phyloP scores from a whole-genome alignment of 2,888 invertebrate genomes.

The Ichneumon xanthorius region DNA sequence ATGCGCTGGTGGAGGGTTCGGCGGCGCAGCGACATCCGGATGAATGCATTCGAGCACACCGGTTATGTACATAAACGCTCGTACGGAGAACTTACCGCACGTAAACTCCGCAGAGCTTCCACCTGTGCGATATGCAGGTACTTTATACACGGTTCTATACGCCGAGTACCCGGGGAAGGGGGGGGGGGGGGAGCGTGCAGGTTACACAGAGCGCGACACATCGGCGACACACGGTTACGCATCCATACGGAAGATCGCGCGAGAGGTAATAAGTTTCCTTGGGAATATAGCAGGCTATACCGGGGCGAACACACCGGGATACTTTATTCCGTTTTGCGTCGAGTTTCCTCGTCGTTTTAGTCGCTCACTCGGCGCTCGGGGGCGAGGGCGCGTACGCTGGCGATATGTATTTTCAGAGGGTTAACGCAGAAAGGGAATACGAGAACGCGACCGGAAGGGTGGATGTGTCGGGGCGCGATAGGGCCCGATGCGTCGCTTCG shows the following conservation, averaged over 20 bases:
- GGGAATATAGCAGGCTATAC: constrained; percentile 72
- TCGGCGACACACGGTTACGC: constrained; percentile 27
- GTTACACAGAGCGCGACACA: neutral
- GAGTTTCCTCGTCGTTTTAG: constrained; percentile 60
- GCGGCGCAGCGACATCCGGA: neutral
- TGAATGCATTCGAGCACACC: constrained; percentile 27
- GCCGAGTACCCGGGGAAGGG: neutral
- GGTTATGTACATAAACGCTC: constrained; percentile 12
- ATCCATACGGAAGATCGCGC: constrained; percentile 63
- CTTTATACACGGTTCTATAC: constrained; percentile 26
- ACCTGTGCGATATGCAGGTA: constrained; percentile 52
- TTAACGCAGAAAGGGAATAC: constrained; percentile 49
- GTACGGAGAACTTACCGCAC: constrained; percentile 24
- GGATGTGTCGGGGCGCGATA: constrained; percentile 8
- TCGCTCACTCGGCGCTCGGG: constrained; percentile 11
- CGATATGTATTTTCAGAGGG: constrained; percentile 67
- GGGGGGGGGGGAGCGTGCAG: neutral
- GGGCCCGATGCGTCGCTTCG: constrained; percentile 32
- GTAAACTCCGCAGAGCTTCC: constrained; percentile 34
- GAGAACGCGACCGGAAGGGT: constrained; percentile 29
- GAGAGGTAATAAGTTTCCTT: constrained; percentile 78
- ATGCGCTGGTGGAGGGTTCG: neutral
- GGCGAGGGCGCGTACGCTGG: neutral
- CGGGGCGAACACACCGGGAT: constrained; percentile 61
- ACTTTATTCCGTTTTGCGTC: constrained; percentile 77